Evolutionary conservation across 2,888 invertebrate genomes (phyloP).

Genomic region (Heteromyza rotundicornis): DNA sequence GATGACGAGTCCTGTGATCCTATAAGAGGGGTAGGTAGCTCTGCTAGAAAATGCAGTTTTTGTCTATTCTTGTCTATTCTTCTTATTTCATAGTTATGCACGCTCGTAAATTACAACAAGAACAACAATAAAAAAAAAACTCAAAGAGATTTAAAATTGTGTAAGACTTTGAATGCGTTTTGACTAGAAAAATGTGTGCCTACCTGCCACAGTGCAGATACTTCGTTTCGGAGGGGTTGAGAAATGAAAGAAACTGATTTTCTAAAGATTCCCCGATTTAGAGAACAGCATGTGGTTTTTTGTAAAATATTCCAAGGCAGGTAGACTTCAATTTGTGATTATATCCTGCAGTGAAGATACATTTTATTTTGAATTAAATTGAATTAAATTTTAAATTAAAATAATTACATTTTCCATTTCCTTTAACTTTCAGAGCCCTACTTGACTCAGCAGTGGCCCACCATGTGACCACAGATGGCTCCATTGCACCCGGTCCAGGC

Average conservation of each 20-base stretch:
- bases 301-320: too few species aligned
- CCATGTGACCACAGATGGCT: not conserved
- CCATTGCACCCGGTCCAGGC: not conserved
- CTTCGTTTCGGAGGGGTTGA: not conserved
- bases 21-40: not conserved
- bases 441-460: slow-evolving; percentile 19
- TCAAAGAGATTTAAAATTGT: not conserved
- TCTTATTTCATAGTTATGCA: not conserved
- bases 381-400: too few species aligned
- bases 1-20: not conserved
- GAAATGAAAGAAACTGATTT: too few species aligned
- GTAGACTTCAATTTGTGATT: not conserved
- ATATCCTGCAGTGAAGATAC: not conserved
- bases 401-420: too few species aligned
- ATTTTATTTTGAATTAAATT: not conserved
- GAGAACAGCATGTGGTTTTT: not conserved
- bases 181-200: not conserved
- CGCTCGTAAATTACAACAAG: not conserved
- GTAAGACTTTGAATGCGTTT: not conserved
- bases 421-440: slow-evolving; percentile 13
- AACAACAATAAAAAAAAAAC: not conserved
- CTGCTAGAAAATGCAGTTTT: not conserved
- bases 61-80: too few species aligned
- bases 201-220: too few species aligned
- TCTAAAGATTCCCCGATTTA: too few species aligned